phyloP scores from a whole-genome alignment of 2,797 vertebrate genomes.

The Mus spretus region DNA sequence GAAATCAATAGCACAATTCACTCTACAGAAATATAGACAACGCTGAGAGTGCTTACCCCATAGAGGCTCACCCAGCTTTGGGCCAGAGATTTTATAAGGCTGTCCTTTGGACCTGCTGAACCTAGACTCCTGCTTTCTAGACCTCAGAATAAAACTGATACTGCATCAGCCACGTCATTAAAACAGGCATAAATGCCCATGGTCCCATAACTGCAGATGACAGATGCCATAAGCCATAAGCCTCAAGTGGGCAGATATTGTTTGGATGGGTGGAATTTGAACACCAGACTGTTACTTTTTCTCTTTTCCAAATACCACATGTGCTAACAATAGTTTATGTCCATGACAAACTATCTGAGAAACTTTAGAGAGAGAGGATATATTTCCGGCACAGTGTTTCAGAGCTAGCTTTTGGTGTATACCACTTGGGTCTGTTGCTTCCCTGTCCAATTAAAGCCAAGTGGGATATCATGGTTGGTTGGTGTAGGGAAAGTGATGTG shows the following conservation, averaged over 20 bases:
- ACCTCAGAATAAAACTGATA: neutral
- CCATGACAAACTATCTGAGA: neutral
- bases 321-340: neutral
- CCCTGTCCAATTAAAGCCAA: neutral
- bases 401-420: neutral
- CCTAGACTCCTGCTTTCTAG: neutral
- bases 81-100: neutral
- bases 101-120: neutral
- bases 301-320: too few relatives aligned
- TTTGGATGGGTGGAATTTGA: neutral
- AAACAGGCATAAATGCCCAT: neutral
- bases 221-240: neutral
- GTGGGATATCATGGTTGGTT: neutral
- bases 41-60: too few relatives aligned
- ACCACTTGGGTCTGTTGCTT: neutral
- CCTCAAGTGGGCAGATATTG: neutral
- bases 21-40: neutral
- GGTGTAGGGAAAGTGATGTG: neutral
- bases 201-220: neutral
- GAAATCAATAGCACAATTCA: neutral
- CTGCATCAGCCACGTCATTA: neutral
- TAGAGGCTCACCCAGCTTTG: neutral
- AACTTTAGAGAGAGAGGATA: neutral
- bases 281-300: neutral
- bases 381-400: neutral